Conservation (phyloP, 2,797 vertebrate species). For the Poecilia picta region DNA sequence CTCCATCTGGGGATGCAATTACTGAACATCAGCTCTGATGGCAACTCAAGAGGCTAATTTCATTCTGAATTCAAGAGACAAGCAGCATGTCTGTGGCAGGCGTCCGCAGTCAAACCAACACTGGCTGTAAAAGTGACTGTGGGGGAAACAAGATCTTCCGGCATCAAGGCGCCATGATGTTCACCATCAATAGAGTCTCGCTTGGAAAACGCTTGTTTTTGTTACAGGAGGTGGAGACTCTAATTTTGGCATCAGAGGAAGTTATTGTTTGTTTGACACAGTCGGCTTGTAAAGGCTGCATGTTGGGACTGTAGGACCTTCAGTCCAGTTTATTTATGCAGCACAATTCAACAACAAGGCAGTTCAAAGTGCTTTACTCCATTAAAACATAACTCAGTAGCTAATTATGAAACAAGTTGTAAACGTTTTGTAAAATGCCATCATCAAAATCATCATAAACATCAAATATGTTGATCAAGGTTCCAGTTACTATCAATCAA, state of each 20-base stretch:
- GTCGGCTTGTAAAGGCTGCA: not conserved
- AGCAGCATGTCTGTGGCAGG: not conserved
- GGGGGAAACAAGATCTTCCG: conserved; percentile 17
- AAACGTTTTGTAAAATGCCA: too few species aligned
- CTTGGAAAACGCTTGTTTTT: not conserved
- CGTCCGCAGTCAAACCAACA: not conserved
- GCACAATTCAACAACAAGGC: too few species aligned
- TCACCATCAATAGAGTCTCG: not conserved
- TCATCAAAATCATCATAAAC: too few species aligned
- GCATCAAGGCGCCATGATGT: not conserved
- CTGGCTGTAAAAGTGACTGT: conserved; percentile 48
- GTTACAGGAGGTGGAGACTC: not conserved
- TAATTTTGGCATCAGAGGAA: not conserved
- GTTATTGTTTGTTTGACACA: not conserved
- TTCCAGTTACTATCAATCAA: too few species aligned
- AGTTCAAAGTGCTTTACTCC: too few species aligned
- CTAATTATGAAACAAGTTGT: too few species aligned
- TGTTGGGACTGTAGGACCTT: not conserved
- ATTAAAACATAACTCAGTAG: too few species aligned
- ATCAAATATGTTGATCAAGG: too few species aligned
- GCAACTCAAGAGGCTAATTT: conserved; percentile 65
- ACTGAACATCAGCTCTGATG: conserved; percentile 66
- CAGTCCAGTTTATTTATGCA: not conserved
- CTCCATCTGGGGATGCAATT: conserved; percentile 71
- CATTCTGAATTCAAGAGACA: conserved; percentile 61